Percentiles rank a stretch among this genome's conserved stretches.
Evolutionary conservation across 1,140 invertebrate genomes (phyloP).

Genomic region (Drosophila lacertosa): DNA sequence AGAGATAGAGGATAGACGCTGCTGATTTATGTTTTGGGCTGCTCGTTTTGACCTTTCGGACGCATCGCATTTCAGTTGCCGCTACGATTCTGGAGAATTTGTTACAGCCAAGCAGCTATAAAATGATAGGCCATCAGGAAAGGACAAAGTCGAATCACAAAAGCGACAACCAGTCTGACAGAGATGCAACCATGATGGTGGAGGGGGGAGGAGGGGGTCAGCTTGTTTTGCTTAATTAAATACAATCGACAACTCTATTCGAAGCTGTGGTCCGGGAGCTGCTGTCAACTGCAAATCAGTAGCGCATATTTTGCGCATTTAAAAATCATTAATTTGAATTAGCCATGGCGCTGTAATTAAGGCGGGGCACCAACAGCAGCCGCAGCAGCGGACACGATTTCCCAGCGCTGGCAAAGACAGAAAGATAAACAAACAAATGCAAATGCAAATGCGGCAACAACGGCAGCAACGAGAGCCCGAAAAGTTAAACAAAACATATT

Average conservation of each 20-base stretch:
- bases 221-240: slow-evolving; percentile 58
- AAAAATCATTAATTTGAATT: slow-evolving; percentile 78
- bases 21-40: slow-evolving; percentile 61
- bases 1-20: not conserved
- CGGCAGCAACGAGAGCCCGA: slow-evolving; percentile 22
- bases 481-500: slow-evolving; percentile 78
- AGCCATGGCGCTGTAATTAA: slow-evolving; percentile 57
- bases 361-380: slow-evolving; percentile 31
- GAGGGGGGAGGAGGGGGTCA: not conserved
- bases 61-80: slow-evolving; percentile 56
- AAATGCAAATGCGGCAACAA: slow-evolving; percentile 12
- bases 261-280: not conserved
- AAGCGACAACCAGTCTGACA: slow-evolving; percentile 29
- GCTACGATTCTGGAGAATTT: slow-evolving; percentile 46
- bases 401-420: slow-evolving; percentile 19
- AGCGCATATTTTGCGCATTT: slow-evolving; percentile 71
- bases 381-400: slow-evolving; percentile 43
- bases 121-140: slow-evolving; percentile 52
- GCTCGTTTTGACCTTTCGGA: slow-evolving; percentile 47
- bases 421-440: slow-evolving; percentile 72
- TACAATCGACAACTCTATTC: slow-evolving; percentile 72
- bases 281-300: slow-evolving; percentile 56
- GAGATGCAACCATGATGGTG: not conserved
- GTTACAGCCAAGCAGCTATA: slow-evolving; percentile 22
- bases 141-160: slow-evolving; percentile 35